phyloP scores from a whole-genome alignment of 2,113 vertebrate genomes.

The Passer montanus region DNA sequence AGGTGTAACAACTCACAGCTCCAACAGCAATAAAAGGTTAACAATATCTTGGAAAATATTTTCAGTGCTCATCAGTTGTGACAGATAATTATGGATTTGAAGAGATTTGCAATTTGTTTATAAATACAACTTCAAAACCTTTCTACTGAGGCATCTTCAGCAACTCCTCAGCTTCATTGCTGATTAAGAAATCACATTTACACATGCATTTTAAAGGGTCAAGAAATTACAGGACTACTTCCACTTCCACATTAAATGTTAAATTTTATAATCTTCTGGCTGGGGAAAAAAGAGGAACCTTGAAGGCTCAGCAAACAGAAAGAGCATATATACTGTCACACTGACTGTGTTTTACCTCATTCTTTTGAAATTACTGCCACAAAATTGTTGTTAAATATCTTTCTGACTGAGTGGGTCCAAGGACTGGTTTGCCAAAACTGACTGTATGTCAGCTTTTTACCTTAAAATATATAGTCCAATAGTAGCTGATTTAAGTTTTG shows the following conservation, averaged over 20 bases:
- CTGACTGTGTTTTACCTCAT: neutral
- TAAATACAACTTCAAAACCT: neutral
- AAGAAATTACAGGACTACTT: neutral
- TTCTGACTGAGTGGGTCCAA: neutral
- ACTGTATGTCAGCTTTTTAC: neutral
- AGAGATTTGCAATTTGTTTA: neutral
- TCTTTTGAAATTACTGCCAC: neutral
- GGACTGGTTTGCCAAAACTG: neutral
- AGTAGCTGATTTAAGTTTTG: neutral
- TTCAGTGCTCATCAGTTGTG: neutral
- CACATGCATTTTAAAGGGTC: neutral
- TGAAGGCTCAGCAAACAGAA: neutral
- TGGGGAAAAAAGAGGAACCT: neutral
- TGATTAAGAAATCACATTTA: slow-evolving; percentile 17
- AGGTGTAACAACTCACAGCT: neutral
- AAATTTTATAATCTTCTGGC: neutral
- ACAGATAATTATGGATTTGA: neutral
- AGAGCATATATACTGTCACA: neutral
- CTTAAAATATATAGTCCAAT: neutral
- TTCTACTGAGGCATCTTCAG: neutral
- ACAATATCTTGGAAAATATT: neutral
- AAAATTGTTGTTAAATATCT: neutral
- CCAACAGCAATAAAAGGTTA: neutral
- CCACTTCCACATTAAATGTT: neutral
- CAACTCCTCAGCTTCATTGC: neutral